Conservation (phyloP, 2,797 vertebrate species). For the Agapornis canus region DNA sequence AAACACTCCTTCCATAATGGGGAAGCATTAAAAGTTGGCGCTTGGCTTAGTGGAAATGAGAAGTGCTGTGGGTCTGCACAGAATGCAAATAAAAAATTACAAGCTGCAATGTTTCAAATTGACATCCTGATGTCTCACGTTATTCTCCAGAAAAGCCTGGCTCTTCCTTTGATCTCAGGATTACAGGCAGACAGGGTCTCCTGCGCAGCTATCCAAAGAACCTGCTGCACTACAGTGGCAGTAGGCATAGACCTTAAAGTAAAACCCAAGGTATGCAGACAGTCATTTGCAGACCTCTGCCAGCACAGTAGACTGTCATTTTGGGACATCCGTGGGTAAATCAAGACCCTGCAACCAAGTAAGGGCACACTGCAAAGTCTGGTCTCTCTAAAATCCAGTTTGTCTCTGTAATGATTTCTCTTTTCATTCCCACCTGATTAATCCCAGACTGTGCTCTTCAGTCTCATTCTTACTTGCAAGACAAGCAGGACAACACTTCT, state of each 20-base stretch:
- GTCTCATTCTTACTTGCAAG: neutral
- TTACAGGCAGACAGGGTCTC: neutral
- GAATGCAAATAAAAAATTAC: slow-evolving; percentile 25
- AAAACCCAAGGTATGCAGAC: neutral
- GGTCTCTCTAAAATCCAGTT: neutral
- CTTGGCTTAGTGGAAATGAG: neutral
- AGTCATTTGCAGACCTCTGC: neutral
- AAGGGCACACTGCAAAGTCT: neutral
- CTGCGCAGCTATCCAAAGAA: neutral
- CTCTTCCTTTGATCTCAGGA: slow-evolving; percentile 19
- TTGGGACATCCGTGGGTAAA: neutral
- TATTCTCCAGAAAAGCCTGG: neutral
- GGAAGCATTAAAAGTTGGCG: neutral
- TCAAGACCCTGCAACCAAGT: neutral
- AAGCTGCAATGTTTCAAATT: slow-evolving; percentile 10
- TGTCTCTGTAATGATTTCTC: neutral
- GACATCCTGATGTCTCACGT: neutral
- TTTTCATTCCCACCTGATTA: neutral
- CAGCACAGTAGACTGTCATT: neutral
- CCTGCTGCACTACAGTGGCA: neutral
- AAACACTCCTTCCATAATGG: neutral
- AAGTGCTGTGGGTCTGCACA: neutral
- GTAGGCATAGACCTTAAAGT: neutral
- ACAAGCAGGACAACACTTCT: neutral
- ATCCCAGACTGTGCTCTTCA: neutral